Conservation (phyloP, 2,888 invertebrate species). For the Drosophila tanythrix region DNA sequence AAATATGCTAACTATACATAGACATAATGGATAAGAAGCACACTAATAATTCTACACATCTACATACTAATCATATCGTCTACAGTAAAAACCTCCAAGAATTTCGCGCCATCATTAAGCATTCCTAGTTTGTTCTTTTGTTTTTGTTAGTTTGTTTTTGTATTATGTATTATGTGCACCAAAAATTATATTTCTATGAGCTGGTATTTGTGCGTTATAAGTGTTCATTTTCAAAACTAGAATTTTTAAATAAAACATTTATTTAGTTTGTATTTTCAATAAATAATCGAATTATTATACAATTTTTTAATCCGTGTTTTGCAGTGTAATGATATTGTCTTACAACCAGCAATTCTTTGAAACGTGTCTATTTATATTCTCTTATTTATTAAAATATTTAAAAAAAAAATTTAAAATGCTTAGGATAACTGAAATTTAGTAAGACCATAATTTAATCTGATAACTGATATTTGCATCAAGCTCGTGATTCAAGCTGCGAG, state of each 20-base stretch:
- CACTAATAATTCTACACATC: constrained; percentile 4
- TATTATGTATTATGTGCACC: constrained; percentile 33
- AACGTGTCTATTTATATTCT: neutral
- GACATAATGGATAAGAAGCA: constrained; percentile 7
- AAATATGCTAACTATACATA: constrained; percentile 6
- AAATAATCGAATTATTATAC: neutral
- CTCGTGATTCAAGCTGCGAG: neutral
- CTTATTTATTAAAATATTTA: neutral
- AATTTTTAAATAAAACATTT: constrained; percentile 21
- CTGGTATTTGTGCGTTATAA: constrained; percentile 36
- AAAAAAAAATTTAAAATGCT: neutral
- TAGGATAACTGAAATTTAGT: neutral
- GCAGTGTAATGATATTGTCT: neutral
- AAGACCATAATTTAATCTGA: neutral
- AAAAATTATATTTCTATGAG: constrained; percentile 47
- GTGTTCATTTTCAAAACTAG: constrained; percentile 61
- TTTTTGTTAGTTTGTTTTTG: constrained; percentile 24
- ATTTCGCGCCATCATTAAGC: constrained; percentile 36
- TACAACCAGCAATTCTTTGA: neutral
- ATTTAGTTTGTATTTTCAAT: constrained; percentile 9
- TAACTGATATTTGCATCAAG: neutral
- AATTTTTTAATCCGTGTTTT: neutral
- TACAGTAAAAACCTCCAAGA: constrained; percentile 9
- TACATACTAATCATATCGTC: constrained; percentile 29
- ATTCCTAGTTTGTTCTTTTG: constrained; percentile 49